A percentile compares a stretch with the other conserved stretches of the same genome.
Evolutionary conservation across 2,888 invertebrate species (phyloP).

Genomic region (Eilema griseolum): DNA sequence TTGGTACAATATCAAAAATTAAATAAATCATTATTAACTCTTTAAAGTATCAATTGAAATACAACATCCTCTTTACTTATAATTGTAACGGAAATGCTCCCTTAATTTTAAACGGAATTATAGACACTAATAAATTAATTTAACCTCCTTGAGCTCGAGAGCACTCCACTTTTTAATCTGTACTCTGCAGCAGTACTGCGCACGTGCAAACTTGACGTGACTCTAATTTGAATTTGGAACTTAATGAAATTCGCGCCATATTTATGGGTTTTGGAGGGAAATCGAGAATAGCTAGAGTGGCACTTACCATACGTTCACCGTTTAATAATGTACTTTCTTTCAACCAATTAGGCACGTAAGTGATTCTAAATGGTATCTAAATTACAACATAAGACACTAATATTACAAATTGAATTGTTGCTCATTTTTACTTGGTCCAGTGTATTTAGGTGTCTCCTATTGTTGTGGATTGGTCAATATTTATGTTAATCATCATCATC

Average conservation of each 20-base stretch:
- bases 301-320: conserved; percentile 48
- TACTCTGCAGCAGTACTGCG: conserved; percentile 69
- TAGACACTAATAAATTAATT: conserved; percentile 50
- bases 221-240: conserved; percentile 82
- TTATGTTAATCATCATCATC: no score
- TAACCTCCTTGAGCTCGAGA: conserved; percentile 50
- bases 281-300: conserved; percentile 67
- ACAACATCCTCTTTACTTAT: conserved; percentile 18
- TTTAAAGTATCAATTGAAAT: conserved; percentile 14
- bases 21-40: conserved; percentile 3
- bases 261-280: conserved; percentile 80
- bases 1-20: no score
- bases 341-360: conserved; percentile 11
- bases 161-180: conserved; percentile 64
- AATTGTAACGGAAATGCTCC: conserved; percentile 15
- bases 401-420: no score
- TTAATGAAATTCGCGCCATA: conserved; percentile 83
- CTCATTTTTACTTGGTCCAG: no score
- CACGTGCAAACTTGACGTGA: conserved; percentile 82
- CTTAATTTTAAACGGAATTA: conserved; percentile 41
- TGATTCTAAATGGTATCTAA: background rate
- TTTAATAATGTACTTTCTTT: conserved; percentile 29
- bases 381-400: no score
- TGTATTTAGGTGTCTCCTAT: no score
- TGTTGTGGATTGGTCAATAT: no score